Base-by-base conservation (phyloP, 1,140 invertebrate species). In the Aricia agestis region DNA sequence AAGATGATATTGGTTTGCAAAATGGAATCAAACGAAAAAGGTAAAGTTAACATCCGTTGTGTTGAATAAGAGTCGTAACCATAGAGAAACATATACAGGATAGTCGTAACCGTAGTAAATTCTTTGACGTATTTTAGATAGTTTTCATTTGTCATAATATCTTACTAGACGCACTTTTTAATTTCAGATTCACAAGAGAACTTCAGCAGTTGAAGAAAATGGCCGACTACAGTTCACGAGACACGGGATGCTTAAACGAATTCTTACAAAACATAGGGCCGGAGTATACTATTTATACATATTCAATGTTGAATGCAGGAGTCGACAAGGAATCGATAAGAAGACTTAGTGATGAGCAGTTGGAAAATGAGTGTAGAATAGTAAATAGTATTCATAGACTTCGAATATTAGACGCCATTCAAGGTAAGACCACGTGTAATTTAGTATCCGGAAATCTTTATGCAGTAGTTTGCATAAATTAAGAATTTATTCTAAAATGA, bases 221-320 rank as follows among this genome's bases (percentile, higher is more conserved):
- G 94, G 97, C 99, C 6, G 98, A 99, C 86, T 99, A 99, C 85
- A 97, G 97, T 36, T 98, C 97, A 57, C 95, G 97, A 80, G 99
- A 99, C 83, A 94, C 96, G 2, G 96, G 96, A 0, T 97, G 97
- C 82, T 93, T 99, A 66, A 98, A 99, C 84, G 95, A 95, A 66
- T 99, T 99, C 89, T 92, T 99, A 2, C 96, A 96, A 84, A 94
- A 93, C 15, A 94, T 99, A 58, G 97, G 96, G 9, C 94, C 95
- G 7, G 98, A 99, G 83, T 98, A 98, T 87, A 96, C 96, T 15
- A 98, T 98, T 71, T 99, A 99, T 85, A 99, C 98, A 0, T 99
- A 99, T 86, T 95, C 96, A 68, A 98, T 99, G 96, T 87, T 99
- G 9, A 97, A 98, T 81, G 96, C 97, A 57, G 98, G 99, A 1